A percentile compares a stretch with the other conserved stretches of the same genome.
phyloP scores from a whole-genome alignment of 1,140 invertebrate species.

The Drosophila orena region DNA sequence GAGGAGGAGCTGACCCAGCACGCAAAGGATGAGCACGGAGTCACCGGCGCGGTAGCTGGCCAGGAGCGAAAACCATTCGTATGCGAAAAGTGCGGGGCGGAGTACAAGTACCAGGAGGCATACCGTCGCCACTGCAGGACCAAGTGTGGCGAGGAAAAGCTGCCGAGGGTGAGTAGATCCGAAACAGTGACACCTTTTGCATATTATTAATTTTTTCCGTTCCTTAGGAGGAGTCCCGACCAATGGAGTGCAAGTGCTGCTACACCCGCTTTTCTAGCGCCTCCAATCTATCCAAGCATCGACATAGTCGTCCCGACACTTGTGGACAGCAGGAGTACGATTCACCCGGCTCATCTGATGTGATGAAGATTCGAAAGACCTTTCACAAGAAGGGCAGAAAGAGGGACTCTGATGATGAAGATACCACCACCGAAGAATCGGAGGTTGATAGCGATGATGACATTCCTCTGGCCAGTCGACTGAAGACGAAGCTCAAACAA shows the following conservation, averaged over 20 bases:
- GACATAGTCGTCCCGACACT: slow-evolving; percentile 81
- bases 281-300: slow-evolving; percentile 85
- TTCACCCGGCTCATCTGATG: slow-evolving; percentile 14
- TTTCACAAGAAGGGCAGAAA: slow-evolving; percentile 37
- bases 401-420: slow-evolving; percentile 20
- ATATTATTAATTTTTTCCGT: too few relatives aligned
- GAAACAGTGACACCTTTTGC: rapidly evolving
- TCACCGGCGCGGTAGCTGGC: slow-evolving; percentile 21
- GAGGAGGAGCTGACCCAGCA: slow-evolving; percentile 73
- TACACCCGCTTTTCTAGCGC: slow-evolving; percentile 84
- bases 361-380: slow-evolving; percentile 18
- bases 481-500: slow-evolving; percentile 67
- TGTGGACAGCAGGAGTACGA: slow-evolving; percentile 81
- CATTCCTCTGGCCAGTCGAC: slow-evolving; percentile 61
- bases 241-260: slow-evolving; percentile 84
- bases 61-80: slow-evolving; percentile 51
- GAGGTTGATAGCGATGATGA: slow-evolving; percentile 58
- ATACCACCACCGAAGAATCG: slow-evolving; percentile 21
- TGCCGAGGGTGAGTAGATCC: slow-evolving; percentile 3
- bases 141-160: slow-evolving; percentile 75
- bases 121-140: slow-evolving; percentile 77
- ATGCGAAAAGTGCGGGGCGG: slow-evolving; percentile 82
- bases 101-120: slow-evolving; percentile 76
- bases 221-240: slow-evolving; percentile 60
- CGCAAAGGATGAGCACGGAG: slow-evolving; percentile 47